Percentiles rank a stretch among this genome's conserved stretches.
Conservation (phyloP, 1,140 invertebrate genomes). For the Scaptomyza hsui region DNA sequence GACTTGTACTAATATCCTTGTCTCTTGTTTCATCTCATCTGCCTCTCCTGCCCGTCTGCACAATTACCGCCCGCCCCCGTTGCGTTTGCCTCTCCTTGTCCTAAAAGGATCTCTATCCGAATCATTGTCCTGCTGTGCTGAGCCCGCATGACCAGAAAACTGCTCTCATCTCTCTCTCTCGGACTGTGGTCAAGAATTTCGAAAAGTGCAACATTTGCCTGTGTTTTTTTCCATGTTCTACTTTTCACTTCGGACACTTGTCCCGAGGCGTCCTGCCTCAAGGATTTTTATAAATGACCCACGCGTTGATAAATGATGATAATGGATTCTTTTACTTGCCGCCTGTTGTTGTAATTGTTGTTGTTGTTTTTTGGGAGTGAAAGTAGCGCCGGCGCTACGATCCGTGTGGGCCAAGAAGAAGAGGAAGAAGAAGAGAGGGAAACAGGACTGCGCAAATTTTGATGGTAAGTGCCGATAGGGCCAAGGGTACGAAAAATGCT, state of each 20-base stretch:
- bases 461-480: conserved; percentile 43
- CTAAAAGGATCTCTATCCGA: conserved; percentile 53
- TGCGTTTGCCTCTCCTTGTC: conserved; percentile 28
- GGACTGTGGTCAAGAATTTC: conserved; percentile 28
- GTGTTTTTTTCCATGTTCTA: background rate
- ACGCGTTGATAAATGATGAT: conserved; percentile 78
- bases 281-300: conserved; percentile 71
- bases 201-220: conserved; percentile 24
- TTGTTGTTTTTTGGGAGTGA: conserved; percentile 48
- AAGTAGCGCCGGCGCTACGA: conserved; percentile 66
- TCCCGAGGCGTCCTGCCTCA: conserved; percentile 21
- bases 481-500: conserved; percentile 27
- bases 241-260: conserved; percentile 15
- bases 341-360: conserved; percentile 4
- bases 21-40: conserved; percentile 3
- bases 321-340: conserved; percentile 49
- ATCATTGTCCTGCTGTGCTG: conserved; percentile 62
- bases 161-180: conserved; percentile 62
- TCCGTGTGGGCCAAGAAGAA: conserved; percentile 23
- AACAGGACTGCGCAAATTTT: conserved; percentile 41
- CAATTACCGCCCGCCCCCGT: conserved; percentile 69
- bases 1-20: conserved; percentile 11
- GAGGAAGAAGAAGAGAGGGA: background rate
- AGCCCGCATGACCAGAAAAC: background rate
- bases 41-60: conserved; percentile 19